These are phyloP conservation scores for Campylomormyrus tamandua DNA, from an alignment of 2,113 vertebrate species.

Conservation along the genomic window DNA sequence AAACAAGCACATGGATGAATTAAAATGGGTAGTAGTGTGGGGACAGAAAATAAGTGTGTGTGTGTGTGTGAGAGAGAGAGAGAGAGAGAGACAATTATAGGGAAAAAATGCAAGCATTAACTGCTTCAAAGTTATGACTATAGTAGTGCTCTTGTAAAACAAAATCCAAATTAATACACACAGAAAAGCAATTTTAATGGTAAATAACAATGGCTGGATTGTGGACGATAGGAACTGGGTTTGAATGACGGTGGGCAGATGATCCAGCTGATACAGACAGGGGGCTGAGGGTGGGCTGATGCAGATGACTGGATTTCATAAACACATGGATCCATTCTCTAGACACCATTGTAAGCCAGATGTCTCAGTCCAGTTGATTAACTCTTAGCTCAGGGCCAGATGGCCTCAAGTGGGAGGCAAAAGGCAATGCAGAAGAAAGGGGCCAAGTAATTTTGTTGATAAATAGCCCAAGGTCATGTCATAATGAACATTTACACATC, in stretches of 20 bases:
- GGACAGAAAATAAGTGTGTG: not conserved
- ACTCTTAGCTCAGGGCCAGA: not conserved
- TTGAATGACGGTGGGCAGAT: not conserved
- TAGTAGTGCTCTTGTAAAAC: not conserved
- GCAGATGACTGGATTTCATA: not conserved
- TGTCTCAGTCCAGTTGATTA: conserved; percentile 1
- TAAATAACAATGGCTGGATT: not conserved
- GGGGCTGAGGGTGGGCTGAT: not conserved
- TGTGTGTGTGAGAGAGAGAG: not conserved
- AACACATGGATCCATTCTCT: not conserved
- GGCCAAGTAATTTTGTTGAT: not conserved
- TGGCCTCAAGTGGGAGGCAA: not conserved
- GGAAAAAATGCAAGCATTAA: not conserved
- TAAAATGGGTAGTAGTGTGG: not conserved
- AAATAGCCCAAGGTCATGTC: not conserved
- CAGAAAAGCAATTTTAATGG: not conserved
- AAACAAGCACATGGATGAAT: not conserved
- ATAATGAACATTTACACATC: not conserved
- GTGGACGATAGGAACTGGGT: not conserved
- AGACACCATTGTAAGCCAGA: conserved; percentile 1
- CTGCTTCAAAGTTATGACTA: not conserved
- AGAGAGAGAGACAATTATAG: not conserved
- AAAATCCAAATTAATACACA: not conserved
- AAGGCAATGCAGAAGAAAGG: not conserved
- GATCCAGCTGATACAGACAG: not conserved